Base-by-base conservation (phyloP, 2,113 vertebrate genomes). In the Suncus etruscus region DNA sequence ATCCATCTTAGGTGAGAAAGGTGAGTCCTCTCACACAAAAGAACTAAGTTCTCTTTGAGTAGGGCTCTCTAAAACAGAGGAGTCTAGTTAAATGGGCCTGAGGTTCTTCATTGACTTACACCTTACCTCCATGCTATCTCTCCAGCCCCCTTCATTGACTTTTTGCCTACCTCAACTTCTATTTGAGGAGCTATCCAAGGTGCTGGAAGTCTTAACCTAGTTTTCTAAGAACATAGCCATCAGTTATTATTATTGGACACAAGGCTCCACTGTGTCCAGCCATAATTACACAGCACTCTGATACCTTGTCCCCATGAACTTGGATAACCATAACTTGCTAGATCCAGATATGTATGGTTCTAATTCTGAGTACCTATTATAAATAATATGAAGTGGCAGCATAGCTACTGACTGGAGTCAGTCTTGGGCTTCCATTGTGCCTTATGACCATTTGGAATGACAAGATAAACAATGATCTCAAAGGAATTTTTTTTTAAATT, bases 111-210 rank as follows among this genome's bases (percentile, higher is more conserved):
- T 68, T n/a, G 80, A 87, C 6, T 22, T 4, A 39, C 39, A 39
- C 39, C 39, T 39, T 39, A 39, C 39, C 39, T 39, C 39, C 39
- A 39, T 39, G 39, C 39, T 39, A 39, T 39, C 39, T 39, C 39
- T 39, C 39, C 3, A 5, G 39, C 39, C 39, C 39, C 39, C 39
- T 39, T 39, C 39, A 39, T 39, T 39, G 39, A 83, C 15, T 51
- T 14, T 84, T 72, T 58, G 77, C 39, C 32, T 54, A 66, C 6
- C 9, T 32, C 3, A 3, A 20, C 14, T 12, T 47, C 76, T 27
- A 16, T 9, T 31, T 2, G 22, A 20, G 95, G 95, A 95, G 93
- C 96, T 97, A 90, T 95, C 95, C 95, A 97, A 92, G 94, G 96
- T 97, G 86, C 96, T 96, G 93, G 94, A 92, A 25, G 66, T 58